Evolutionary conservation across 2,797 vertebrate genomes (phyloP).

Genomic region (Neosilurus hyrtlii): DNA sequence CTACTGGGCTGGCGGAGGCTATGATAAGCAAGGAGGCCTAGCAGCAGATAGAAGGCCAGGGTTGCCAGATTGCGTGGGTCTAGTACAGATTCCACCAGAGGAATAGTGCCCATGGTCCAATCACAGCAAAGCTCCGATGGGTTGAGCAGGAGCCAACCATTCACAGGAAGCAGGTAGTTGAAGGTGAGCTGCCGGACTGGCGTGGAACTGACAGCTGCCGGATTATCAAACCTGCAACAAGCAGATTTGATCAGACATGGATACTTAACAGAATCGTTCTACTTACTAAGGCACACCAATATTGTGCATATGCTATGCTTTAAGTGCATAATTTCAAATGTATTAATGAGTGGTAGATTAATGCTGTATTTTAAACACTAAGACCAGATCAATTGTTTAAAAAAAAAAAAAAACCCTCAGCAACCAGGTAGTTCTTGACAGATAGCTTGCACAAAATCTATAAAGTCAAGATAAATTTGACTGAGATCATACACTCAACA

Average conservation of each 20-base stretch:
- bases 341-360: neutral
- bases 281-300: too few species aligned
- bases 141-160: slow-evolving; percentile 93
- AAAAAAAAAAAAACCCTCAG: too few species aligned
- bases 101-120: slow-evolving; percentile 99
- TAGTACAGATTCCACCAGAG: slow-evolving; percentile 87
- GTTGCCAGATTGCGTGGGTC: slow-evolving; percentile 91
- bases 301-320: neutral
- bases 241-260: neutral
- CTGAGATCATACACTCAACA: too few species aligned
- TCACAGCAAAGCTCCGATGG: slow-evolving; percentile 97
- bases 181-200: slow-evolving; percentile 92
- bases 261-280: neutral
- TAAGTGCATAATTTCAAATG: too few species aligned
- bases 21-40: slow-evolving; percentile 82
- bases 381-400: too few species aligned
- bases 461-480: too few species aligned
- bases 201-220: slow-evolving; percentile 92
- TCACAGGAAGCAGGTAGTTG: slow-evolving; percentile 96
- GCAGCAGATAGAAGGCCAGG: slow-evolving; percentile 80
- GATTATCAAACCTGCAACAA: slow-evolving; percentile 90
- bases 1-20: slow-evolving; percentile 82
- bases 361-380: neutral
- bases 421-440: too few species aligned
- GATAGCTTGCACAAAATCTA: too few species aligned